Evolutionary conservation across 2,797 vertebrate genomes (phyloP).

Genomic region (Pteropus rufus): DNA sequence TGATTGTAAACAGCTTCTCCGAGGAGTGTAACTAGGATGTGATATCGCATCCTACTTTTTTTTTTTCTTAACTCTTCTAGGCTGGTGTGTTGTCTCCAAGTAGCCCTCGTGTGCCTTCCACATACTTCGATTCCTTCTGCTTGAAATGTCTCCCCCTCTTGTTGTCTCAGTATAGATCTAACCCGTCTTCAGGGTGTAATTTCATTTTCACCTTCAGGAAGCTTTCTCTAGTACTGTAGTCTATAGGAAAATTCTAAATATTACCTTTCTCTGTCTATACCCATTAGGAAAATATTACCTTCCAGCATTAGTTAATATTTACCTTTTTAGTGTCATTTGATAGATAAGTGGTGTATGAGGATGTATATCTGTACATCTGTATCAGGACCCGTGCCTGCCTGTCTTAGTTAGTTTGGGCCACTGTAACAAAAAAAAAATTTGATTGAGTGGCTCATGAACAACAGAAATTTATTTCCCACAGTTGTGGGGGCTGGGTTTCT

Average conservation of each 20-base stretch:
- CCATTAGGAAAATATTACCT: not conserved
- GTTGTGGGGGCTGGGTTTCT: not conserved
- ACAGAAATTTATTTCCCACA: not conserved
- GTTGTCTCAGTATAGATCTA: not conserved
- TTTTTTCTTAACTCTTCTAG: not conserved
- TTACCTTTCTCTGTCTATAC: not conserved
- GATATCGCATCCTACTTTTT: not conserved
- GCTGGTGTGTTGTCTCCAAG: not conserved
- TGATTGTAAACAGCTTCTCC: not conserved
- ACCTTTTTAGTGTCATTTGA: not conserved
- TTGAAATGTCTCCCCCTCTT: not conserved
- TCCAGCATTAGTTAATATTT: not conserved
- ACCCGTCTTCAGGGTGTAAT: not conserved
- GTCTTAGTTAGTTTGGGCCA: not conserved
- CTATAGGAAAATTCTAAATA: not conserved
- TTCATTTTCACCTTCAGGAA: not conserved
- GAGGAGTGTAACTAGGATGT: not conserved
- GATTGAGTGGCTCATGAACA: not conserved
- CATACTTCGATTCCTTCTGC: not conserved
- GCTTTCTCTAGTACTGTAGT: not conserved
- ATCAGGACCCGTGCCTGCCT: not conserved
- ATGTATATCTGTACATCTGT: not conserved
- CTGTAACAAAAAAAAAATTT: not conserved
- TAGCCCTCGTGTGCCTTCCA: not conserved
- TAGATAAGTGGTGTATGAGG: not conserved